Conservation (phyloP, 2,113 vertebrate genomes). For the Greenwoodochromis staneri region DNA sequence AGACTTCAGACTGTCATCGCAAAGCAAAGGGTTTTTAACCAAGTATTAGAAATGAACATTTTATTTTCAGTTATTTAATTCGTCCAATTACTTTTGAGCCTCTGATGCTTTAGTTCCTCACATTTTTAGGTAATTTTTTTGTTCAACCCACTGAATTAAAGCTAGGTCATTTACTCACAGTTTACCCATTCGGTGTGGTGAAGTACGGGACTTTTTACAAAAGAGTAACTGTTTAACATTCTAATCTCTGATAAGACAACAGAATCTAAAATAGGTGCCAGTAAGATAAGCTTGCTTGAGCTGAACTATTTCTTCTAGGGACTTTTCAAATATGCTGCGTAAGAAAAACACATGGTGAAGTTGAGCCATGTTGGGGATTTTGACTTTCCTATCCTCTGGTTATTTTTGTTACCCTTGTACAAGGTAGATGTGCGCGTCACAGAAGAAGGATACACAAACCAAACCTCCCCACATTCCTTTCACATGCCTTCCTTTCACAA, state of each 20-base stretch:
- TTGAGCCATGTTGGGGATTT: not conserved
- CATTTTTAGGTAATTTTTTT: not conserved
- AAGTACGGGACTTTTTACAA: not conserved
- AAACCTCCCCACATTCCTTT: not conserved
- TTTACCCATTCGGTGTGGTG: fast-evolving
- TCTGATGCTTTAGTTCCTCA: not conserved
- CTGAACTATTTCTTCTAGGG: not conserved
- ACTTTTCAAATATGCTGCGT: not conserved
- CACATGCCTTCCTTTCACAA: not conserved
- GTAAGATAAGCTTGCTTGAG: not conserved
- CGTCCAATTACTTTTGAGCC: not conserved
- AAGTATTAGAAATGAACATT: not conserved
- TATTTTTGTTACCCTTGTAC: not conserved
- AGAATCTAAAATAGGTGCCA: not conserved
- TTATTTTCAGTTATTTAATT: not conserved
- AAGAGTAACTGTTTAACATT: not conserved
- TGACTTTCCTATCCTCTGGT: not conserved
- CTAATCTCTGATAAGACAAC: not conserved
- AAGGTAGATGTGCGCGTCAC: fast-evolving
- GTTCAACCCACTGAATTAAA: not conserved
- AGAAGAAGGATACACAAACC: not conserved
- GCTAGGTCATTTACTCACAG: not conserved
- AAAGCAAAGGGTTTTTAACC: not conserved
- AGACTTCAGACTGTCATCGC: not conserved
- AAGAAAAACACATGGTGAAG: not conserved